Evolutionary conservation across 2,888 invertebrate species (phyloP).

Genomic region (Eledona agricola): DNA sequence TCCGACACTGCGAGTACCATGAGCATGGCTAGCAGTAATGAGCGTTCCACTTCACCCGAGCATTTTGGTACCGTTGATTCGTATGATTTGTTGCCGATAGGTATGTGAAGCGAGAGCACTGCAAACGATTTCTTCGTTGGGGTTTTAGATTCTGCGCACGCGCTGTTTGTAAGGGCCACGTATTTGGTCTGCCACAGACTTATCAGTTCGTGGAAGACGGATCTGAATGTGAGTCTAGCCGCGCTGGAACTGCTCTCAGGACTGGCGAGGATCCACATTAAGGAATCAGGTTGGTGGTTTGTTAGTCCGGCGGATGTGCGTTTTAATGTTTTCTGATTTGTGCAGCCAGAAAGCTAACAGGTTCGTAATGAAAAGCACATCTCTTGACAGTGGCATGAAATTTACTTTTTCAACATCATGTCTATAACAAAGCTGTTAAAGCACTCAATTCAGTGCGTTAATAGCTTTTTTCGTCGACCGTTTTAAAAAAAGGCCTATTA

Average conservation of each 20-base stretch:
- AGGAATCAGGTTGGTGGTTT: slow-evolving; percentile 77
- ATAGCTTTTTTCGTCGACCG: no score
- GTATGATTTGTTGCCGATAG: slow-evolving; percentile 60
- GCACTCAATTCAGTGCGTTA: no score
- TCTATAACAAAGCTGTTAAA: no score
- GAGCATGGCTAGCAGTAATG: slow-evolving; percentile 62
- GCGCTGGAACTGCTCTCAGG: slow-evolving; percentile 92
- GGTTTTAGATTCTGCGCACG: slow-evolving; percentile 80
- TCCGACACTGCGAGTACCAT: slow-evolving; percentile 63
- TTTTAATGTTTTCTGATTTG: slow-evolving; percentile 42
- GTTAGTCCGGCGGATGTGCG: slow-evolving; percentile 28
- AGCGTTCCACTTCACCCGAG: slow-evolving; percentile 56
- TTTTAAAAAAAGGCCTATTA: no score
- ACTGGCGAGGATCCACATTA: slow-evolving; percentile 87
- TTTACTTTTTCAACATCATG: neutral
- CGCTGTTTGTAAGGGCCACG: slow-evolving; percentile 90
- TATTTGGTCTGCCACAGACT: slow-evolving; percentile 94
- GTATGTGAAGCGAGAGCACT: no score
- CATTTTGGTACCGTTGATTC: slow-evolving; percentile 47
- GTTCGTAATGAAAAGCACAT: no score
- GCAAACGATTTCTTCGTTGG: slow-evolving; percentile 1
- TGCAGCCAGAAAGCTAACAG: slow-evolving; percentile 67
- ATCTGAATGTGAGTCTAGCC: slow-evolving; percentile 91
- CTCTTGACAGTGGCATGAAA: no score
- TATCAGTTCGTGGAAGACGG: slow-evolving; percentile 96